Base-by-base conservation (phyloP, 2,888 invertebrate species). In the Omphaloscelis lunosa region DNA sequence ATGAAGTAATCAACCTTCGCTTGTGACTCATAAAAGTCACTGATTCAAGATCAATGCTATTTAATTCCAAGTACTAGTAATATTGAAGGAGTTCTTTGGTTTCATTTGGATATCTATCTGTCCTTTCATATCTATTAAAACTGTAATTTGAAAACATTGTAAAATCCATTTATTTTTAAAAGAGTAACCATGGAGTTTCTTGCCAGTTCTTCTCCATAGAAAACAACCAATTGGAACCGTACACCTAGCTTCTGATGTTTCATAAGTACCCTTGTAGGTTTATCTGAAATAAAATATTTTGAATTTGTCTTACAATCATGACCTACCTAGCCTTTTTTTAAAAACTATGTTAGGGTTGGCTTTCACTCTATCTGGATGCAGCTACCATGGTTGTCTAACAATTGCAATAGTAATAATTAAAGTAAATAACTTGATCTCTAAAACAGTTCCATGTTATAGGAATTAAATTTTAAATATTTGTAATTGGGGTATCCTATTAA, bases 21-120 rank as follows among this genome's bases (percentile, higher is more conserved):
- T 34, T 29, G 45, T 83, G 78, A 77, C 20, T 77, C 62, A 76
- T 56, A 56, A n/a, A 79, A 61, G 27, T 70, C 34, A 71, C 61
- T 53, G 67, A 83, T 71, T 67, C 34, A 56, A 70, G 70, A 77
- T 82, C 61, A 15, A 69, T 82, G 72, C n/a, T 41, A 56, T 72
- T 63, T 41, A 0, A 63, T 58, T 51, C 41, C 41, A 58, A 58
- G 29, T 48, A 79, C 2, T 29, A 41, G n/a, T 12, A 29, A 29
- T 48, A 23, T 27, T 27, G 20, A 17, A 41, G 17, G 23, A 27
- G 71, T n/a, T 79, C 56, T 72, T 56, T 6, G 27, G 29, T 72
- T 51, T 39, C 5, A 48, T 23, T 53, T 20, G n/a, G 58, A 11
- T 41, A 78, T 48, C 20, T 41, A 78, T 48, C 20, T n/a, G 15